phyloP scores from a whole-genome alignment of 30 jellyfish, hydroid and myxozoan species.

The Catostylus mosaicus region DNA sequence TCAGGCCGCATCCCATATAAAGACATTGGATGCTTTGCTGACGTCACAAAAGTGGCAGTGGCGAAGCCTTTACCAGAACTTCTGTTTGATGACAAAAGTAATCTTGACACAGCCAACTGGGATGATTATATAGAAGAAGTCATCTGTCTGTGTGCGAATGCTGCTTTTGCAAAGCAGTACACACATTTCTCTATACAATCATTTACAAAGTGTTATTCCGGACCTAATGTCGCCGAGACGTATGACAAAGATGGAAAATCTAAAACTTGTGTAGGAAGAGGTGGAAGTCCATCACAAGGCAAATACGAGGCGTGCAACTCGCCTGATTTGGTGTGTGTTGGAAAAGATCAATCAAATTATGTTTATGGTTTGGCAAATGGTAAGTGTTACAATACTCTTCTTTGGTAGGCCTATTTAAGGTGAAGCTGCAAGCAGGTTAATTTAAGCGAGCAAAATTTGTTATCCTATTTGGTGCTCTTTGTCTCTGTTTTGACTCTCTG shows the following conservation, averaged over 20 bases:
- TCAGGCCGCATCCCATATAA: constrained; percentile 79
- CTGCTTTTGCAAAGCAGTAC: constrained; percentile 75
- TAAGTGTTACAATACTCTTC: constrained; percentile 8
- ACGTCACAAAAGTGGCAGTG: constrained; percentile 50
- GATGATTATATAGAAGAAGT: constrained; percentile 85
- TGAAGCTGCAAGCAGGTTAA: background rate
- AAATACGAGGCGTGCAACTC: constrained; percentile 66
- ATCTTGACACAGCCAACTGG: constrained; percentile 73
- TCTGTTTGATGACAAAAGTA: constrained; percentile 86
- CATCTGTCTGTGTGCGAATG: constrained; percentile 91
- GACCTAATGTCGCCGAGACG: constrained; percentile 86
- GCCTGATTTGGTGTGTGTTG: constrained; percentile 81
- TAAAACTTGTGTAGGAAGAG: constrained; percentile 79
- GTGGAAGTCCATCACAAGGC: constrained; percentile 84
- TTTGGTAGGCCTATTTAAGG: background rate
- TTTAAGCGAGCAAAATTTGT: background rate
- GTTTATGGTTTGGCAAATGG: constrained; percentile 92
- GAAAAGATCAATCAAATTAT: constrained; percentile 83
- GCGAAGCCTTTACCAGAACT: constrained; percentile 82
- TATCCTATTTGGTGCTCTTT: no score
- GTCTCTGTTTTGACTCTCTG: no score
- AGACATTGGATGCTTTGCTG: constrained; percentile 93
- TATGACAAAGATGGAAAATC: constrained; percentile 85
- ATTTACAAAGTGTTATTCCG: constrained; percentile 83
- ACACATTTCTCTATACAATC: constrained; percentile 88